These are phyloP conservation scores for Crepidodera aurea DNA, from an alignment of 2,888 invertebrate species.

Conservation along the genomic window DNA sequence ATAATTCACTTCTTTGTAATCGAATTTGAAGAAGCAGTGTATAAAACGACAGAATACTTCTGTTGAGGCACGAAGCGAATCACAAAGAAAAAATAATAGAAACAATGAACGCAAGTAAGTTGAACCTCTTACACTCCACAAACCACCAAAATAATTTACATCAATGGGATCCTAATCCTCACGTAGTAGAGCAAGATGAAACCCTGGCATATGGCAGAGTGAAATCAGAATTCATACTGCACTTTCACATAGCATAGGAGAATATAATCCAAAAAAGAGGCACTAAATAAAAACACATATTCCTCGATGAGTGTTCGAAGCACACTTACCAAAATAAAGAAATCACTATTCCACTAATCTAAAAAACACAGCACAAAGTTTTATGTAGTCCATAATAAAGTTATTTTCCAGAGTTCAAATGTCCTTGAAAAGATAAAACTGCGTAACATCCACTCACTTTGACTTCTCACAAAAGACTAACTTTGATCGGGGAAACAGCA, in stretches of 20 bases:
- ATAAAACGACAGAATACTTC: too few species aligned
- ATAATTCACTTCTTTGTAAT: too few species aligned
- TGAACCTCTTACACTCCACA: slow-evolving; percentile 22
- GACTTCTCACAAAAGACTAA: slow-evolving; percentile 43
- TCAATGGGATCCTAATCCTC: slow-evolving; percentile 19
- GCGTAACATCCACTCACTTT: slow-evolving; percentile 35
- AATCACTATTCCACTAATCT: slow-evolving; percentile 24
- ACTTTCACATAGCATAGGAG: slow-evolving; percentile 35
- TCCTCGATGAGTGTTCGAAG: slow-evolving; percentile 28
- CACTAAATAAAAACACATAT: slow-evolving; percentile 28
- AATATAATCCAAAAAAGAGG: slow-evolving; percentile 29
- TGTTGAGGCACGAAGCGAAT: too few species aligned
- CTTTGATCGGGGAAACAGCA: slow-evolving; percentile 36
- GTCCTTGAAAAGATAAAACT: slow-evolving; percentile 41
- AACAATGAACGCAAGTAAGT: slow-evolving; percentile 15
- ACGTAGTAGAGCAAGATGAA: slow-evolving; percentile 30
- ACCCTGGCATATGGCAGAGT: slow-evolving; percentile 36
- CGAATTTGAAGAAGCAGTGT: too few species aligned
- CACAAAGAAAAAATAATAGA: background rate
- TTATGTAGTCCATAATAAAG: slow-evolving; percentile 8
- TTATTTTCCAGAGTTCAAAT: slow-evolving; percentile 25
- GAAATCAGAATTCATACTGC: slow-evolving; percentile 36
- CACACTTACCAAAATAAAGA: slow-evolving; percentile 36
- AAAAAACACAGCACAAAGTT: slow-evolving; percentile 34
- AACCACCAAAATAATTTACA: slow-evolving; percentile 8